phyloP scores from a whole-genome alignment of 2,113 vertebrate species.

The Promerops cafer region DNA sequence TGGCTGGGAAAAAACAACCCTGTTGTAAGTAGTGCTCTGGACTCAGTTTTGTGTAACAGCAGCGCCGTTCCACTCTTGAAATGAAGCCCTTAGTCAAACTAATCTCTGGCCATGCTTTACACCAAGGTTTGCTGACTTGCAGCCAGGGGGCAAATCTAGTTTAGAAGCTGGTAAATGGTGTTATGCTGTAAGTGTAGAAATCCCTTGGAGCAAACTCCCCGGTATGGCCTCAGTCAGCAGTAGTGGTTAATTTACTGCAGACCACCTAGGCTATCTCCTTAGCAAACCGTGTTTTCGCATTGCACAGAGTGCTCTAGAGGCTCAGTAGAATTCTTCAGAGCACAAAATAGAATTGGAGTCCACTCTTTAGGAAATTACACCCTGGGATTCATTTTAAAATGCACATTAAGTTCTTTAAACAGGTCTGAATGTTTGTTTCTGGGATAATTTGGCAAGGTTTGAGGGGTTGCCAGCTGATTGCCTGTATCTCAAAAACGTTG shows the following conservation, averaged over 20 bases:
- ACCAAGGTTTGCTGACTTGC: background rate
- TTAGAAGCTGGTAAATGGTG: constrained; percentile 45
- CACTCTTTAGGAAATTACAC: background rate
- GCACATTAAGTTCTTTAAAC: background rate
- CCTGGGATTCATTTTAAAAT: background rate
- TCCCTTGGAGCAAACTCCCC: background rate
- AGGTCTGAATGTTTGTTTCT: background rate
- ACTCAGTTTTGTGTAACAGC: background rate
- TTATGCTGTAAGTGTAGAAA: background rate
- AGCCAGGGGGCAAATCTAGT: constrained; percentile 24
- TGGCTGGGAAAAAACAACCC: background rate
- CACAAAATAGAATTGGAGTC: background rate
- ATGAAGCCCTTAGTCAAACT: background rate
- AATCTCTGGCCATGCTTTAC: background rate
- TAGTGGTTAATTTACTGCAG: constrained; percentile 29
- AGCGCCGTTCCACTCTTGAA: background rate
- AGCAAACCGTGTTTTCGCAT: constrained; percentile 18
- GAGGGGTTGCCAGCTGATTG: background rate
- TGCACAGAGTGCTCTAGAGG: background rate
- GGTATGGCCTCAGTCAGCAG: constrained; percentile 24
- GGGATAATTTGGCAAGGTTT: background rate
- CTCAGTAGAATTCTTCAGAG: constrained; percentile 2
- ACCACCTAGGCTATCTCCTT: constrained; percentile 30
- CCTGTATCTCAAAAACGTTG: background rate
- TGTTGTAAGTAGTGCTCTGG: background rate